A percentile compares a stretch with the other conserved stretches of the same genome.
Conservation (phyloP, 2,888 invertebrate genomes). For the Nymphalis urticae region DNA sequence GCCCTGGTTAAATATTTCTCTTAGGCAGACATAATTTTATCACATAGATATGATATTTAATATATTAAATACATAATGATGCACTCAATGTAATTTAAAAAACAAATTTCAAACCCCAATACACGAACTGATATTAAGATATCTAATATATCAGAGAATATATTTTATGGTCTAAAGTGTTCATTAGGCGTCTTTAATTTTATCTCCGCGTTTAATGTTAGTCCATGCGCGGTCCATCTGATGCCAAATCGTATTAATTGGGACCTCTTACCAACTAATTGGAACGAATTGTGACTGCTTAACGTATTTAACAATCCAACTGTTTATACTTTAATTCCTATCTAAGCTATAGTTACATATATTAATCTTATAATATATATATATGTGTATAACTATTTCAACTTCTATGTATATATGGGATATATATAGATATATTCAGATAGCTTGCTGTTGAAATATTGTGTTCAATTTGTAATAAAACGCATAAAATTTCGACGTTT, state of each 20-base stretch:
- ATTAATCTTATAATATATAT: neutral
- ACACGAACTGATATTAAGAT: neutral
- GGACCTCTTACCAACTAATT: constrained; percentile 68
- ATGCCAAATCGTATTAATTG: constrained; percentile 71
- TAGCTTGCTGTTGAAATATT: no score
- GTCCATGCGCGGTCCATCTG: constrained; percentile 59
- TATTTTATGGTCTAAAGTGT: constrained; percentile 37
- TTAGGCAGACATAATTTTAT: no score
- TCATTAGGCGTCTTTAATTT: constrained; percentile 72
- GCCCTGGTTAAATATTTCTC: no score
- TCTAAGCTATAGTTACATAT: neutral
- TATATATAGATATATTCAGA: no score
- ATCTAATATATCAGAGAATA: constrained; percentile 1
- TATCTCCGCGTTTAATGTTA: constrained; percentile 72
- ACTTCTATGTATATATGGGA: no score
- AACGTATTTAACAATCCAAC: constrained; percentile 29
- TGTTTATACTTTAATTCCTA: constrained; percentile 8
- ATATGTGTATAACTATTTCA: neutral
- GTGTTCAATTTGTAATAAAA: no score
- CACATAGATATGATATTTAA: no score
- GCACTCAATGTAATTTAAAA: no score
- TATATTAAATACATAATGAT: no score
- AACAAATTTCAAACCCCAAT: neutral
- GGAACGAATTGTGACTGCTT: constrained; percentile 53
- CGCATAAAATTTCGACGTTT: no score